phyloP scores from a whole-genome alignment of 2,113 vertebrate species.

The Phrynocephalus versicolor region DNA sequence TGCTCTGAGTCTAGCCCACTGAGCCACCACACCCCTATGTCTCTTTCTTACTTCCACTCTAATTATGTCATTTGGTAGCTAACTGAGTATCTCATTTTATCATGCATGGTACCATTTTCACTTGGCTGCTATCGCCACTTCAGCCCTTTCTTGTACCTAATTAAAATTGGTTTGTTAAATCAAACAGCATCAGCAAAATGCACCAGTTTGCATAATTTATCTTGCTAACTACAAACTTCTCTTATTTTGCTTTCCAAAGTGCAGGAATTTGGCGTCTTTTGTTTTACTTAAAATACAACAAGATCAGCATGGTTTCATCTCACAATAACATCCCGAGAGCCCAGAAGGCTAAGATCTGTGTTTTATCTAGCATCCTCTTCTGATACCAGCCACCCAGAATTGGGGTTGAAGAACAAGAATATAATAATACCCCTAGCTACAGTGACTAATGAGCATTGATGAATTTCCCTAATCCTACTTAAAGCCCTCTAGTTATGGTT shows the following conservation, averaged over 20 bases:
- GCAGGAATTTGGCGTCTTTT: background rate
- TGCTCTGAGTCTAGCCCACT: too few relatives aligned
- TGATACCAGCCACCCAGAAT: background rate
- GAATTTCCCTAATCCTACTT: background rate
- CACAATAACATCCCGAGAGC: background rate
- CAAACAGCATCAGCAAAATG: background rate
- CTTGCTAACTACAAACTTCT: background rate
- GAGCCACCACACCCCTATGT: too few relatives aligned
- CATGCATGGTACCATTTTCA: background rate
- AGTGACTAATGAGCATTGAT: background rate
- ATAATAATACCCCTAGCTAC: background rate
- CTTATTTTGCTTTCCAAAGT: background rate
- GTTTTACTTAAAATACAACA: background rate
- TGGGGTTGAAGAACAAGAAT: background rate
- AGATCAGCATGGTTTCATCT: background rate
- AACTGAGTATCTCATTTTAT: background rate
- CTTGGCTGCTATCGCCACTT: background rate
- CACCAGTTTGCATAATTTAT: background rate
- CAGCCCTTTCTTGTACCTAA: background rate
- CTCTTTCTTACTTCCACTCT: background rate
- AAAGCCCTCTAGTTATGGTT: too few relatives aligned
- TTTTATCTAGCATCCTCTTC: background rate
- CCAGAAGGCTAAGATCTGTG: background rate
- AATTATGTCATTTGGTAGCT: background rate
- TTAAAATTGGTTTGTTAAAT: slow-evolving; percentile 1